phyloP scores from a whole-genome alignment of 2,888 invertebrate genomes.

The Aspidiotus destructor region DNA sequence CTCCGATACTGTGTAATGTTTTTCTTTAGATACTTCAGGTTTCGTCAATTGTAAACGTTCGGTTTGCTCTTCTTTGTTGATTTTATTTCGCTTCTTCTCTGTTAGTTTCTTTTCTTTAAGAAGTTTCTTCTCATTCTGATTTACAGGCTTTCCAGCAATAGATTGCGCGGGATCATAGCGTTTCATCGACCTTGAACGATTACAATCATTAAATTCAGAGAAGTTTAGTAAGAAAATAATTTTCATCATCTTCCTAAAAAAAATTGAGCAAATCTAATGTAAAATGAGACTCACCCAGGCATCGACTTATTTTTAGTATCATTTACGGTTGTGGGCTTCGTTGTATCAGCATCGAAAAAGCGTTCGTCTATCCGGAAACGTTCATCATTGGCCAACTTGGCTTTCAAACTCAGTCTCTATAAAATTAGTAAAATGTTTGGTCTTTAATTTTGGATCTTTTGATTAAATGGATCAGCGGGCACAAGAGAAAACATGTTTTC shows the following conservation, averaged over 20 bases:
- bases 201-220: conserved; percentile 1
- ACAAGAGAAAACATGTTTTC: too few species aligned
- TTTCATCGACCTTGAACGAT: conserved; percentile 22
- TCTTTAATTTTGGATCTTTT: too few species aligned
- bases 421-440: not conserved
- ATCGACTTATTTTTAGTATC: not conserved
- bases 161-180: conserved; percentile 34
- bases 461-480: too few species aligned
- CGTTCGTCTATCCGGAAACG: conserved; percentile 33
- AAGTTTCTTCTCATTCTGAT: conserved; percentile 3
- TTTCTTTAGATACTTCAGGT: conserved; percentile 33
- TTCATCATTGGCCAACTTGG: conserved; percentile 30
- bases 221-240: not conserved
- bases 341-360: conserved; percentile 34
- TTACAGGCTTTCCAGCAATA: conserved; percentile 29
- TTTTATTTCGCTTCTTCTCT: conserved; percentile 16
- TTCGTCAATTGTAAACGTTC: conserved; percentile 11
- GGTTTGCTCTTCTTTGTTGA: conserved; percentile 17
- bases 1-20: conserved; percentile 33
- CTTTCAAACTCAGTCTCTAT: conserved; percentile 31
- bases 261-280: not conserved
- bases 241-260: conserved; percentile 15
- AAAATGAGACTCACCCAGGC: not conserved
- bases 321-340: conserved; percentile 6
- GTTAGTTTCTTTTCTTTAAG: not conserved